Conservation (phyloP, 2,797 vertebrate genomes). For the Enteromius radiatus region DNA sequence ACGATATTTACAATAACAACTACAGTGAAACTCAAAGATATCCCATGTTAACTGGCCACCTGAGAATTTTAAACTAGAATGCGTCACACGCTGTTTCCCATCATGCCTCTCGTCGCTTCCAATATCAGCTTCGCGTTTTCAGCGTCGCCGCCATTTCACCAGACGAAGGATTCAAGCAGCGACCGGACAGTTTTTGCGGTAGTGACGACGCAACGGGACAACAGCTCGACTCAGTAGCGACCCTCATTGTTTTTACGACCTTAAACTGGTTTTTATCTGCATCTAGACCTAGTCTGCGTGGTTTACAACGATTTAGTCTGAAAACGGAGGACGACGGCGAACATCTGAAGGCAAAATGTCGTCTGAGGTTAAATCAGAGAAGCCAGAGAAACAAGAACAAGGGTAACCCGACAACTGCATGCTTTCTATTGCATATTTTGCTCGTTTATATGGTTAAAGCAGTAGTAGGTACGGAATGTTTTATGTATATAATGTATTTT, state of each 20-base stretch:
- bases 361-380: conserved; percentile 63
- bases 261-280: not conserved
- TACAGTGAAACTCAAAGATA: not conserved
- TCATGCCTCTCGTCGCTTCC: conserved; percentile 19
- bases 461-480: not conserved
- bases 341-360: conserved; percentile 72
- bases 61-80: not conserved
- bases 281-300: not conserved
- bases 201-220: not conserved
- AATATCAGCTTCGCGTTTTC: conserved; percentile 37
- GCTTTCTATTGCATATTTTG: not conserved
- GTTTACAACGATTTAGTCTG: not conserved
- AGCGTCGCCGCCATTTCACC: conserved; percentile 10
- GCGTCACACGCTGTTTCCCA: conserved; percentile 14
- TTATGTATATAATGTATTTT: not conserved
- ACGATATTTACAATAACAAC: too few species aligned
- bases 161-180: too few species aligned
- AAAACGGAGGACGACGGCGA: conserved; percentile 15
- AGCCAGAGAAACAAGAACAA: conserved; percentile 65
- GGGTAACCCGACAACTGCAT: conserved; percentile 64
- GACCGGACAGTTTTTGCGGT: too few species aligned
- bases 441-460: too few species aligned
- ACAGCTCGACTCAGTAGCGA: not conserved
- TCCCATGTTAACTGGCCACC: not conserved
- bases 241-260: not conserved